Percentiles rank a stretch among this genome's conserved stretches.
Conservation (phyloP, 2,113 vertebrate species). For the Phylloscopus trochiloides region DNA sequence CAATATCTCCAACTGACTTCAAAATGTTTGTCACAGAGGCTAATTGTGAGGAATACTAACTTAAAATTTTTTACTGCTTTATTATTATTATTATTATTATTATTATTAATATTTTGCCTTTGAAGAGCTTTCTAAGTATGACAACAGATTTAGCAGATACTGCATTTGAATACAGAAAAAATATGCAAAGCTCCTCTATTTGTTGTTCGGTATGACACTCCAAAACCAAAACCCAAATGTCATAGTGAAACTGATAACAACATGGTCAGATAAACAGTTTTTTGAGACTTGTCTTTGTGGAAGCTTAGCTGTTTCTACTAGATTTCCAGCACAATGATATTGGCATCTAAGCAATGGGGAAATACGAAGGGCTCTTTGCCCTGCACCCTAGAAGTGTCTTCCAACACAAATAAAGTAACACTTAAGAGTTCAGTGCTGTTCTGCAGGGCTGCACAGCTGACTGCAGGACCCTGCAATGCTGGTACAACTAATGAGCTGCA, state of each 20-base stretch:
- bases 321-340: not conserved
- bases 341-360: not conserved
- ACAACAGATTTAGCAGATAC: not conserved
- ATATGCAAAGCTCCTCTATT: not conserved
- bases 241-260: not conserved
- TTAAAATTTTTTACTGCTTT: not conserved
- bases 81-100: not conserved
- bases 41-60: not conserved
- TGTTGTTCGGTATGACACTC: not conserved
- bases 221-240: not conserved
- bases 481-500: slow-evolving; percentile 17
- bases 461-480: not conserved
- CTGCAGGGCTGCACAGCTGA: not conserved
- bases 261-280: not conserved
- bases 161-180: not conserved
- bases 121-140: not conserved
- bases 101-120: not conserved
- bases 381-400: not conserved
- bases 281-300: not conserved
- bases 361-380: not conserved
- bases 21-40: not conserved
- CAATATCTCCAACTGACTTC: not conserved
- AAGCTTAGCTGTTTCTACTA: not conserved
- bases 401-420: not conserved
- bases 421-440: not conserved